Conservation (phyloP, 1,140 invertebrate genomes). For the Pissodes strobi region DNA sequence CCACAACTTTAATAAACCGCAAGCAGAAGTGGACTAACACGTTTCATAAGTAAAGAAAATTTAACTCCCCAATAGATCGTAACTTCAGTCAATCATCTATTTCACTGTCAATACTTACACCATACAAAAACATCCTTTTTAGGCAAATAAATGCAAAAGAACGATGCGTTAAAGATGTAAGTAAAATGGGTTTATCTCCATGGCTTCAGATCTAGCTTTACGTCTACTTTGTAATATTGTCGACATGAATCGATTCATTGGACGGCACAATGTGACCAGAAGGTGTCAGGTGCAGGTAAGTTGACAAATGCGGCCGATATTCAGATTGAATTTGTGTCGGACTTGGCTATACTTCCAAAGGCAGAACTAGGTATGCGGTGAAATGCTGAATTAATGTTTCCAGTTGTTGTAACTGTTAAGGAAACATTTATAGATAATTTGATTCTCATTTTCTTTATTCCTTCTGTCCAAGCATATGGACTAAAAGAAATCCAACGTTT, state of each 20-base stretch:
- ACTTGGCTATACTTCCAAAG: background rate
- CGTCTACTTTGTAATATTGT: conserved; percentile 34
- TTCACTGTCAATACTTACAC: conserved; percentile 15
- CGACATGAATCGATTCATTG: conserved; percentile 30
- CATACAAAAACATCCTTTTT: conserved; percentile 17
- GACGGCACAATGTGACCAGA: conserved; percentile 30
- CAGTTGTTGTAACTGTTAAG: too few species aligned
- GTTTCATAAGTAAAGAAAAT: conserved; percentile 10
- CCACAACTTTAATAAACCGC: too few species aligned
- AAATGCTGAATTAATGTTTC: too few species aligned
- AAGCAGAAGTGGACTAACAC: too few species aligned
- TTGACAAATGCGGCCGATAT: conserved; percentile 28
- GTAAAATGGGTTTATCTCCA: conserved; percentile 27
- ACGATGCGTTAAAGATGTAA: conserved; percentile 13
- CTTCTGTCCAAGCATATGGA: too few species aligned
- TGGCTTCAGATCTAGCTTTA: conserved; percentile 28
- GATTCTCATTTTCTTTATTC: too few species aligned
- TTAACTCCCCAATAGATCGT: conserved; percentile 4
- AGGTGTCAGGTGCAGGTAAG: conserved; percentile 32
- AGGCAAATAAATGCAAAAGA: conserved; percentile 18
- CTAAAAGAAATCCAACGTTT: too few species aligned
- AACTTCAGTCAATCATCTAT: conserved; percentile 27
- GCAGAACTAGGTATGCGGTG: too few species aligned
- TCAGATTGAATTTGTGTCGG: conserved; percentile 22
- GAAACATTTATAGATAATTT: too few species aligned